phyloP scores from a whole-genome alignment of 2,888 invertebrate species.

The Sabatieria punctata region DNA sequence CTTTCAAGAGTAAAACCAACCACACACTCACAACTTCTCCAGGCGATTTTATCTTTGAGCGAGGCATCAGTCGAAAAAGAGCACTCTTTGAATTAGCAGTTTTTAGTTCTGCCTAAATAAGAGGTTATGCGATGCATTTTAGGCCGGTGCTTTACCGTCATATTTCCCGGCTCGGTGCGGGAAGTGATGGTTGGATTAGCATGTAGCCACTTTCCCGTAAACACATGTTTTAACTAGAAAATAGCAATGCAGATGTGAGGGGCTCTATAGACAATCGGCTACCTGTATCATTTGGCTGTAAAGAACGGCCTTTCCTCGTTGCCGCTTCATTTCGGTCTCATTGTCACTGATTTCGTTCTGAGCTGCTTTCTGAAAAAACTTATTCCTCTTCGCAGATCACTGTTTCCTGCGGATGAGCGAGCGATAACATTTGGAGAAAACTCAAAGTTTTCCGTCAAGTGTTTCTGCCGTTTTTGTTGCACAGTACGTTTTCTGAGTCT shows the following conservation, averaged over 20 bases:
- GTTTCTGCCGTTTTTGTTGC: too few species aligned
- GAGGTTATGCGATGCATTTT: background rate
- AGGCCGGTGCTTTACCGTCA: too few species aligned
- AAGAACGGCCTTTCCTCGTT: background rate
- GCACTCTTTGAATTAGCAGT: conserved; percentile 32
- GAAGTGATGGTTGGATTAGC: conserved; percentile 32
- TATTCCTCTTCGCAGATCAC: too few species aligned
- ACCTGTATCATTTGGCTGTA: background rate
- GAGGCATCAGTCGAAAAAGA: conserved; percentile 32
- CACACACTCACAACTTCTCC: conserved; percentile 34
- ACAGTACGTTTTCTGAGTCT: too few species aligned
- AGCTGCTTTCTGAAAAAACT: background rate
- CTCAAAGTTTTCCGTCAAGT: too few species aligned
- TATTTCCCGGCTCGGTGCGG: conserved; percentile 30
- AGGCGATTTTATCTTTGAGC: conserved; percentile 34
- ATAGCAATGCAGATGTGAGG: background rate
- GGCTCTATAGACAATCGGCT: background rate
- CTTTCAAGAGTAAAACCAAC: too few species aligned
- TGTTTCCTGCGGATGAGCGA: too few species aligned
- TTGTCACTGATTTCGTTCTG: background rate
- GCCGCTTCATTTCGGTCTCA: background rate
- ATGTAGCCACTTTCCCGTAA: conserved; percentile 30
- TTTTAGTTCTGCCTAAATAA: conserved; percentile 27
- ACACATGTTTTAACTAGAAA: conserved; percentile 28
- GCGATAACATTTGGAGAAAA: too few species aligned